These are phyloP conservation scores for Gallinago paraguaiae DNA, from an alignment of 2,113 vertebrate species.

Conservation along the genomic window DNA sequence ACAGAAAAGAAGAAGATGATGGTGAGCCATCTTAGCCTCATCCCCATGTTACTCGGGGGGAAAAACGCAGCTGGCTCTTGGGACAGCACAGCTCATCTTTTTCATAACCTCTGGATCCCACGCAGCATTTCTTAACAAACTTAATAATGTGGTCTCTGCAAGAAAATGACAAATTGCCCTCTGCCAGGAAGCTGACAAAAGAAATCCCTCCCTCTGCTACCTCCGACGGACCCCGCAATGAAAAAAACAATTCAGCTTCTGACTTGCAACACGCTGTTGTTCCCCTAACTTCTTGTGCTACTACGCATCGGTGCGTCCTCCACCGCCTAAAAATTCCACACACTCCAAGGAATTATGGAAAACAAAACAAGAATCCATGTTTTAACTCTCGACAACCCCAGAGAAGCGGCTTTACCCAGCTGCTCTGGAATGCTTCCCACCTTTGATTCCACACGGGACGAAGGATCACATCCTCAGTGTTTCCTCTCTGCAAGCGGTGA, in stretches of 20 bases:
- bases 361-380: neutral
- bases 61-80: neutral
- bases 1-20: neutral
- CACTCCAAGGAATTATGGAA: neutral
- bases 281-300: neutral
- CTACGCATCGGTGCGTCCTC: neutral
- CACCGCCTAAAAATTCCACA: neutral
- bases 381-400: neutral
- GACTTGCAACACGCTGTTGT: neutral
- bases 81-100: neutral
- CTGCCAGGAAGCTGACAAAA: constrained; percentile 43
- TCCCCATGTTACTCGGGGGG: neutral
- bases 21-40: neutral
- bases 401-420: neutral
- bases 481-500: neutral
- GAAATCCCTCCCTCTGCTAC: constrained; percentile 26
- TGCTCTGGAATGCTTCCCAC: neutral
- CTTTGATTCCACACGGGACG: neutral
- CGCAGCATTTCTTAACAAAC: constrained; percentile 42
- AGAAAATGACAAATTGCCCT: constrained; percentile 45
- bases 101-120: constrained; percentile 2
- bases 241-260: constrained; percentile 14
- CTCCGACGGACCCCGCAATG: neutral
- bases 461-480: neutral
- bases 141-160: constrained; percentile 12